Conservation (phyloP, 1,140 invertebrate species). For the Oryctes rhinoceros region DNA sequence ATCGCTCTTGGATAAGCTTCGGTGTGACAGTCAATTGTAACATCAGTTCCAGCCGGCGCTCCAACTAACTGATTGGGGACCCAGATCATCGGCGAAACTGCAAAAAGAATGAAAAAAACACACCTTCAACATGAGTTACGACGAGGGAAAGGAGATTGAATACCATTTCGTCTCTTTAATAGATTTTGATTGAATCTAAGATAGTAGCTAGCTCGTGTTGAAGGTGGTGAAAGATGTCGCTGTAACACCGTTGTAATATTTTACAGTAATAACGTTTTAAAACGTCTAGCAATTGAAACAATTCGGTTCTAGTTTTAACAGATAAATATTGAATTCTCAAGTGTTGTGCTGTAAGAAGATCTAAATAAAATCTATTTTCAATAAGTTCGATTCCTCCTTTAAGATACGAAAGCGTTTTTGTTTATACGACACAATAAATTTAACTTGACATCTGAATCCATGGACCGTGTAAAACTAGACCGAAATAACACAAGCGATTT, state of each 20-base stretch:
- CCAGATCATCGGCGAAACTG: slow-evolving; percentile 92
- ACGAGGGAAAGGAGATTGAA: neutral
- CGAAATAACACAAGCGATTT: slow-evolving; percentile 19
- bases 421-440: slow-evolving; percentile 34
- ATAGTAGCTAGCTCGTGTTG: too few relatives aligned
- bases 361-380: slow-evolving; percentile 24
- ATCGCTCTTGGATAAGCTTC: slow-evolving; percentile 92
- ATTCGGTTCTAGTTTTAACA: too few relatives aligned
- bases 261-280: too few relatives aligned
- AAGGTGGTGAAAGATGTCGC: slow-evolving; percentile 8
- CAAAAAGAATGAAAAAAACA: slow-evolving; percentile 44
- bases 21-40: slow-evolving; percentile 91
- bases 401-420: slow-evolving; percentile 11
- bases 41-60: slow-evolving; percentile 85
- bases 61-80: slow-evolving; percentile 92
- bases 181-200: neutral
- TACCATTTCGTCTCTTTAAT: slow-evolving; percentile 2
- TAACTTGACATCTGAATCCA: neutral
- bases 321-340: too few relatives aligned
- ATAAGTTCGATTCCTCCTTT: neutral
- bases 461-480: slow-evolving; percentile 35
- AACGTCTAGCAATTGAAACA: too few relatives aligned
- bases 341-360: neutral
- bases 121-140: slow-evolving; percentile 1
- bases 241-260: too few relatives aligned